Base-by-base conservation (phyloP, 2,888 invertebrate species). In the Boloria euphrosyne region DNA sequence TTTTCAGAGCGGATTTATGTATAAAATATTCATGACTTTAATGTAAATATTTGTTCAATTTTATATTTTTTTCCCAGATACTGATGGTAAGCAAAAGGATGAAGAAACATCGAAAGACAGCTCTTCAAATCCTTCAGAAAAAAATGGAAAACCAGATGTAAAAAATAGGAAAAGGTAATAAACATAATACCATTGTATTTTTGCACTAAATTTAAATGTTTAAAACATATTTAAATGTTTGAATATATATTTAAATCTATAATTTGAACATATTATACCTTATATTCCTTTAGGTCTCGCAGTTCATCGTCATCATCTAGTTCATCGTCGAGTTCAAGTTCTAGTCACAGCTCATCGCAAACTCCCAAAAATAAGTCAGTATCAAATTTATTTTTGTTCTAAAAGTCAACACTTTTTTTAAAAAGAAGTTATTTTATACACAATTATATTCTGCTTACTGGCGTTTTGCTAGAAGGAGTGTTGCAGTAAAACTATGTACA, bases 221-320 rank as follows among this genome's bases (percentile, higher is more conserved):
- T n/a, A n/a, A n/a, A n/a, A n/a, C n/a, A 22, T 46, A 10, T 55
- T 44, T 7, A 38, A 38, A 38, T 38, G 31, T 6, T 38, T 27
- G 14, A 14, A n/a, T 57, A n/a, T n/a, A n/a, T n/a, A n/a, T n/a
- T n/a, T n/a, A n/a, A n/a, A n/a, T n/a, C n/a, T n/a, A n/a, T n/a
- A n/a, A n/a, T n/a, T n/a, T n/a, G n/a, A n/a, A n/a, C n/a, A n/a
- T n/a, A n/a, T n/a, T n/a, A n/a, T n/a, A n/a, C n/a, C 3, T 13
- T 55, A 67, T 68, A 50, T 73, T 62, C 68, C 62, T 73, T 7
- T 75, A 89, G 92, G 74, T 89, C 89, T 60, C 84, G 87, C 65
- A 90, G 91, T 70, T 89, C 92, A 0, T 91, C 92, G 1, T 88
- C 92, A 3, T 91, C 92, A 1, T 89, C 91, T 0, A 89, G 85